phyloP scores from a whole-genome alignment of 2,797 vertebrate genomes.

The Linurgus olivaceus region DNA sequence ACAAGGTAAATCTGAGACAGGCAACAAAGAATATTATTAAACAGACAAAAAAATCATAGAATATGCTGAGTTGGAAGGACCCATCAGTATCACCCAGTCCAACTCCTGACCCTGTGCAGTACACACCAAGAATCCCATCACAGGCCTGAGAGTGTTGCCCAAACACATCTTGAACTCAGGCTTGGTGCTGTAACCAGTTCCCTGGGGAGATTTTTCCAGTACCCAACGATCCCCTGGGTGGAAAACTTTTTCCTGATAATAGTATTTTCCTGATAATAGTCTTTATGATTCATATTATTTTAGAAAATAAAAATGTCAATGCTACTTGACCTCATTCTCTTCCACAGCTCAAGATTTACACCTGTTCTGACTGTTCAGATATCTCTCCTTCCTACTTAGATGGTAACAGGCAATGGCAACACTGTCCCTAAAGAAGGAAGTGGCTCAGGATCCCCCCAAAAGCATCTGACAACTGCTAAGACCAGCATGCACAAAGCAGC shows the following conservation, averaged over 20 bases:
- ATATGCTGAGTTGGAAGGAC: not conserved
- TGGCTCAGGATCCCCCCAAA: not conserved
- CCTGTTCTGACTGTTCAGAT: not conserved
- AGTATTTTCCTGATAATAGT: not conserved
- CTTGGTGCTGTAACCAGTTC: not conserved
- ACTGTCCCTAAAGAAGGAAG: not conserved
- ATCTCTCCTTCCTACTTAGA: not conserved
- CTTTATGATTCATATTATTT: not conserved
- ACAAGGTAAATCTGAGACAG: not conserved
- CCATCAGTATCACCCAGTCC: not conserved
- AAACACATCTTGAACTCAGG: not conserved
- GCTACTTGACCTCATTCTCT: not conserved
- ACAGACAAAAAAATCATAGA: not conserved
- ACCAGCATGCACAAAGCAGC: not conserved
- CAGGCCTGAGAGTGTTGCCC: fast-evolving
- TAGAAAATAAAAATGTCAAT: not conserved
- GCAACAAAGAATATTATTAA: not conserved
- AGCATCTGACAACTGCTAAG: not conserved
- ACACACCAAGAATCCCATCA: not conserved
- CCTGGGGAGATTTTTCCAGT: not conserved
- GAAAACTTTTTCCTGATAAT: not conserved
- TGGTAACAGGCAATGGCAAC: not conserved
- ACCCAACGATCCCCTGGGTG: not conserved
- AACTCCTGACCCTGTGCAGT: not conserved
- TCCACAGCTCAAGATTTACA: not conserved